Evolutionary conservation across 2,888 invertebrate species (phyloP), one percentile per base, ranked within the genome.

Genomic region (Platynereis dumerilii): DNA sequence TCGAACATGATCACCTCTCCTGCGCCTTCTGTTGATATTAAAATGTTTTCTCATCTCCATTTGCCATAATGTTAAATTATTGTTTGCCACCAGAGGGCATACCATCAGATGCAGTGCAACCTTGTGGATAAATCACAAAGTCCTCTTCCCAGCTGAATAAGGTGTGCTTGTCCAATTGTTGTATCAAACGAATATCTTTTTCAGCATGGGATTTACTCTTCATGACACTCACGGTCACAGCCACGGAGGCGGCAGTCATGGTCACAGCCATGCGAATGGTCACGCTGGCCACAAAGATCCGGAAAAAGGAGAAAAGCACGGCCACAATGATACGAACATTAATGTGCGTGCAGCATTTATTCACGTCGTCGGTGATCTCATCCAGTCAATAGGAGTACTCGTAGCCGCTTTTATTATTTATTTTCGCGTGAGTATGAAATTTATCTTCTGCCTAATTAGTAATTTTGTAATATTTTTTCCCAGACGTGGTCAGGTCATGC

Each of bases 261-360:
- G 58, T 15, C 68, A 68, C 52, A 59, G 63, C 52, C 66, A 69
- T 27, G 48, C 54, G n/a, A 27, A 17, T 1, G 3, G 17, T 55
- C 22, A 20, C 5, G 48, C 59, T 15, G 48, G 26, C 26, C 17
- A 59, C 10, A n/a, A 2, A 5, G 17, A 28, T n/a, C 42, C 17
- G 34, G 29, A 20, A 26, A 29, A 44, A 3, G 28, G 24, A 26
- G 24, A 55, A 28, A 17, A 42, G 2, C 7, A 62, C 15, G 12
- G 34, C 34, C 34, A 34, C 34, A 34, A 12, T 12, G 7, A 34
- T 12, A 28, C 78, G 61, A 83, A 83, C 69, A 81, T 83, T 55
- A 82, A 82, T 67, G 79, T 83, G n/a, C 70, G 82, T 42, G 83
- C 83, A 48, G 83, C 83, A 1, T 79, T 83, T 69, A 80, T 83